These are phyloP conservation scores for Oxystoma pomonae DNA, from an alignment of 2,888 invertebrate genomes.

Conservation along the genomic window DNA sequence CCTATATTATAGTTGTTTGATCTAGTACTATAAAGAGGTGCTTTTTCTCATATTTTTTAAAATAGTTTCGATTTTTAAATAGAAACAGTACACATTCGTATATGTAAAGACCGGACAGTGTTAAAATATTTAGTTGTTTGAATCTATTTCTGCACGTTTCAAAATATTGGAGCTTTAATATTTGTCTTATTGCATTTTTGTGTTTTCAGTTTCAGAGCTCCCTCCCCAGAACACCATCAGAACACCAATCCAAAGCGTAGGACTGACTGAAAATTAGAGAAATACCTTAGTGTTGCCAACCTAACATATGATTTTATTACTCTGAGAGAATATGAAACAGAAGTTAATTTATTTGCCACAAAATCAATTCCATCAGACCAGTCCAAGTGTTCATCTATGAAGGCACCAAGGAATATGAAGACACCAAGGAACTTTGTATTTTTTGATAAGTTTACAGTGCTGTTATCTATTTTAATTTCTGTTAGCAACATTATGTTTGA, in stretches of 20 bases:
- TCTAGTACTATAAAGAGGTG: too few species aligned
- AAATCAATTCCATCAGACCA: too few species aligned
- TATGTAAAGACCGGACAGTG: background rate
- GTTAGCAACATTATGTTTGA: background rate
- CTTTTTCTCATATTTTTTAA: too few species aligned
- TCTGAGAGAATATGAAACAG: background rate
- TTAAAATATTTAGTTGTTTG: background rate
- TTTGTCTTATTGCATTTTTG: background rate
- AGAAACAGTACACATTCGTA: too few species aligned
- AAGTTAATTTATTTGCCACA: too few species aligned
- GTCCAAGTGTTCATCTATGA: too few species aligned
- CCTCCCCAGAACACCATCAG: background rate
- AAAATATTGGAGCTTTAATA: background rate
- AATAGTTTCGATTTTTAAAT: too few species aligned
- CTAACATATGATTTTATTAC: background rate
- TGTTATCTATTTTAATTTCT: background rate
- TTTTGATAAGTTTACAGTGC: background rate
- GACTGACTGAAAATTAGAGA: background rate
- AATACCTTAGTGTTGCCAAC: background rate
- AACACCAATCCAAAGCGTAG: background rate
- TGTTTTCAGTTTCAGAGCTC: background rate
- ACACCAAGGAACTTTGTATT: background rate
- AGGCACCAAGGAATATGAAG: too few species aligned
- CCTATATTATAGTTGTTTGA: too few species aligned
- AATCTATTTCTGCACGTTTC: background rate